Evolutionary conservation across 2,888 invertebrate species (phyloP).

Genomic region (Eucera pruinosa): DNA sequence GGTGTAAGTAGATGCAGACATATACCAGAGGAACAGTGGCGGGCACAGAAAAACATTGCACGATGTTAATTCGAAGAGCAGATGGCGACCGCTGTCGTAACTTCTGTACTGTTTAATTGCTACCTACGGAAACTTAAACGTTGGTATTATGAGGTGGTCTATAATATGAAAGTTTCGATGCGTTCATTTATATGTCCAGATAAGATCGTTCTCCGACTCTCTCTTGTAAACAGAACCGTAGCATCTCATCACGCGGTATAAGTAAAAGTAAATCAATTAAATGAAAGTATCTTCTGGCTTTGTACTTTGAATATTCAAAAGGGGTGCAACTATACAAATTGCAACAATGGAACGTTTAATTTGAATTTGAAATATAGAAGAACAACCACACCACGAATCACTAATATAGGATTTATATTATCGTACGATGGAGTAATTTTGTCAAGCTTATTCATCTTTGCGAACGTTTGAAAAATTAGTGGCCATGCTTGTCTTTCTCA

Average conservation of each 20-base stretch:
- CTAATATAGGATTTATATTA: too few relatives aligned
- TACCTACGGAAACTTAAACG: not conserved
- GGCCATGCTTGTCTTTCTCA: too few relatives aligned
- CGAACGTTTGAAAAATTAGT: too few relatives aligned
- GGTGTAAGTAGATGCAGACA: not conserved
- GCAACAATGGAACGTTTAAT: too few relatives aligned
- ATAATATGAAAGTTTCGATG: not conserved
- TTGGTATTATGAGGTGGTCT: not conserved
- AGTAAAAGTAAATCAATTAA: too few relatives aligned
- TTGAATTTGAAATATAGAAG: too few relatives aligned
- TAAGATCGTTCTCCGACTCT: not conserved
- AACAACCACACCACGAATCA: too few relatives aligned
- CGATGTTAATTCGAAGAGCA: not conserved
- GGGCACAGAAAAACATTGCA: not conserved
- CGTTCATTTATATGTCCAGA: not conserved
- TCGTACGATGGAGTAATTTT: too few relatives aligned
- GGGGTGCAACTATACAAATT: too few relatives aligned
- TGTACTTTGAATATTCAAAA: too few relatives aligned
- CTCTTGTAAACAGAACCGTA: not conserved
- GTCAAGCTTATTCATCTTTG: too few relatives aligned
- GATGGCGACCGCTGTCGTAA: not conserved
- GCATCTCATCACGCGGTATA: not conserved
- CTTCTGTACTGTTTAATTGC: slow-evolving; percentile 2
- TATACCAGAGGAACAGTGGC: not conserved
- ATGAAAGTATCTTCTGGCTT: not conserved